A percentile compares a stretch with the other conserved stretches of the same genome.
Evolutionary conservation across 2,888 invertebrate species (phyloP).

Genomic region (Lordiphosa andalusiaca): DNA sequence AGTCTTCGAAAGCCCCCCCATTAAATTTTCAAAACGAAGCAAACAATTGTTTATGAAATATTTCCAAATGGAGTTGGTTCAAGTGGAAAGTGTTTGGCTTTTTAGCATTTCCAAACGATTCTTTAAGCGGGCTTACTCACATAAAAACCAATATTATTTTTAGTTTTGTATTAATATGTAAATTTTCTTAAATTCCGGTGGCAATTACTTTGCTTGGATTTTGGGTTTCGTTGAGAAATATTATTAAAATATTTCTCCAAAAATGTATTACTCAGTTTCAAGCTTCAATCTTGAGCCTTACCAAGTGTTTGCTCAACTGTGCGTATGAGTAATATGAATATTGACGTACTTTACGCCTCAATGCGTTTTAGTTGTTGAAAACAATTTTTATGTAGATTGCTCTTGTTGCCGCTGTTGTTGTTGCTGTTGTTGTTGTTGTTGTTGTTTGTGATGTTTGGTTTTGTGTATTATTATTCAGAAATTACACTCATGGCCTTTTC

Average conservation of each 20-base stretch:
- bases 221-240: no score
- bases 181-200: no score
- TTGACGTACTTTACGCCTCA: conserved; percentile 35
- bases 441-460: conserved; percentile 17
- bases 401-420: conserved; percentile 17
- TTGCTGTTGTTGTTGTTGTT: conserved; percentile 19
- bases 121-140: no score
- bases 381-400: conserved; percentile 35
- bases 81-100: no score
- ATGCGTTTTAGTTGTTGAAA: conserved; percentile 53
- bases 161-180: no score
- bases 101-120: no score
- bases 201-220: no score
- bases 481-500: conserved; percentile 42
- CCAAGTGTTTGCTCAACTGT: conserved; percentile 41
- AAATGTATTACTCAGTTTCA: conserved; percentile 10
- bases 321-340: conserved; percentile 56
- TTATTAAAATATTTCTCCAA: not conserved
- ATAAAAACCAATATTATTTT: no score
- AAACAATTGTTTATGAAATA: no score
- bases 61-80: no score
- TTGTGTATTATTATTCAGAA: conserved; percentile 43
- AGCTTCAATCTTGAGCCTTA: conserved; percentile 9
- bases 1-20: no score
- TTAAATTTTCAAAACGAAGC: no score